Percentiles rank a stretch among this genome's conserved stretches.
Conservation (phyloP, 2,113 vertebrate species). For the Euleptes europaea region DNA sequence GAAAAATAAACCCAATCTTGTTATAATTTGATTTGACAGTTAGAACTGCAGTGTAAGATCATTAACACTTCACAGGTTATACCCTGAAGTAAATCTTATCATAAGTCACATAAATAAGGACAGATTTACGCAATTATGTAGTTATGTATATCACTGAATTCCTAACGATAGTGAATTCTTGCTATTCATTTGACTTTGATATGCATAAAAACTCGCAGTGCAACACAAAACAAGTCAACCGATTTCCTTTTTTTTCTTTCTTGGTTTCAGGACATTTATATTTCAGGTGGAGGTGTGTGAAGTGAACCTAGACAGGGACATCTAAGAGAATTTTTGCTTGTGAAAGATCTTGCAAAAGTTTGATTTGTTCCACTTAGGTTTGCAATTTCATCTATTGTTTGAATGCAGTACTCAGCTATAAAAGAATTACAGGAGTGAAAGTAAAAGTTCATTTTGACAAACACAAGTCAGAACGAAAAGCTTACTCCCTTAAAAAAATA, state of each 20-base stretch:
- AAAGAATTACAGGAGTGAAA: constrained; percentile 45
- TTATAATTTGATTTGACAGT: constrained; percentile 72
- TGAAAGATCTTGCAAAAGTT: constrained; percentile 69
- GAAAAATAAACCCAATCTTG: constrained; percentile 63
- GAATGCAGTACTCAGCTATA: constrained; percentile 32
- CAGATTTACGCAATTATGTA: constrained; percentile 73
- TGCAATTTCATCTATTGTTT: constrained; percentile 68
- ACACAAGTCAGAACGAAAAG: constrained; percentile 42
- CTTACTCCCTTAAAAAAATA: constrained; percentile 1
- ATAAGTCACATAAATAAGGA: constrained; percentile 74
- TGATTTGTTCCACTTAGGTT: constrained; percentile 70
- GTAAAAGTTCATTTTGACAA: constrained; percentile 57
- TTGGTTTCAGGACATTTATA: constrained; percentile 75
- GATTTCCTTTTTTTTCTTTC: constrained; percentile 62
- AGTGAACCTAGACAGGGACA: constrained; percentile 57
- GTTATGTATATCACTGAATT: constrained; percentile 67
- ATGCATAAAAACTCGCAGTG: constrained; percentile 65
- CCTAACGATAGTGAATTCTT: constrained; percentile 66
- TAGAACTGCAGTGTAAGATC: constrained; percentile 66
- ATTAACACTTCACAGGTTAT: constrained; percentile 76
- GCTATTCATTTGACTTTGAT: constrained; percentile 71
- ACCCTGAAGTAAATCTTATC: constrained; percentile 73
- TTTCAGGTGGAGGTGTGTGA: constrained; percentile 61
- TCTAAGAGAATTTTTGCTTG: constrained; percentile 72
- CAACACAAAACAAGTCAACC: constrained; percentile 71